A percentile compares a stretch with the other conserved stretches of the same genome.
These are phyloP conservation scores for Caenorhabditis sp. DNA, from an alignment of 2,888 invertebrate species.

Conservation along the genomic window DNA sequence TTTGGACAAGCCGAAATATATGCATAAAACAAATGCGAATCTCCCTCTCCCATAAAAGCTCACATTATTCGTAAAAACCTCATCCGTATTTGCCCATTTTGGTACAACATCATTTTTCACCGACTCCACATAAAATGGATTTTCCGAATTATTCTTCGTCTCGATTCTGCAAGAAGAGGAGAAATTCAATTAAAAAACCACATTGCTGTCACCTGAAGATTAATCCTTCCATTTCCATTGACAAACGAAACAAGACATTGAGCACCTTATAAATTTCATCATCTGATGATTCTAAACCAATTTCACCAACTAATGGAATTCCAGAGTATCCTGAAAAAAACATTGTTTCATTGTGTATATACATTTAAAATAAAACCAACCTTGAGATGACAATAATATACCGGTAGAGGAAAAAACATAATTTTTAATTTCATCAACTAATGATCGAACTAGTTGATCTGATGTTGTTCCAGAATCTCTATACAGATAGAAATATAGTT, in stretches of 20 bases:
- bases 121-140: conserved; percentile 47
- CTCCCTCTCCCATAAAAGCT: conserved; percentile 2
- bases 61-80: conserved; percentile 39
- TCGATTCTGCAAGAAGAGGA: conserved; percentile 42
- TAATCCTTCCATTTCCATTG: conserved; percentile 44
- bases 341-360: too few species aligned
- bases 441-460: conserved; percentile 38
- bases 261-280: conserved; percentile 57
- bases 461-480: conserved; percentile 44
- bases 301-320: conserved; percentile 50
- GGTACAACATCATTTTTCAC: conserved; percentile 53
- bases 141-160: conserved; percentile 39
- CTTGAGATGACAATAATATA: conserved; percentile 34
- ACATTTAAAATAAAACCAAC: conserved; percentile 9
- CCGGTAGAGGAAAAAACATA: conserved; percentile 44
- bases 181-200: neutral
- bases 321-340: conserved; percentile 54
- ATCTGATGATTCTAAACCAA: conserved; percentile 27
- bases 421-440: conserved; percentile 48
- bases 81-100: conserved; percentile 32
- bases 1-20: neutral
- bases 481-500: conserved; percentile 42
- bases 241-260: conserved; percentile 49
- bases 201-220: conserved; percentile 34
- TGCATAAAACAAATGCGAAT: neutral